Evolutionary conservation across 2,113 vertebrate species (phyloP).

Genomic region (Dicerorhinus sumatrensis): DNA sequence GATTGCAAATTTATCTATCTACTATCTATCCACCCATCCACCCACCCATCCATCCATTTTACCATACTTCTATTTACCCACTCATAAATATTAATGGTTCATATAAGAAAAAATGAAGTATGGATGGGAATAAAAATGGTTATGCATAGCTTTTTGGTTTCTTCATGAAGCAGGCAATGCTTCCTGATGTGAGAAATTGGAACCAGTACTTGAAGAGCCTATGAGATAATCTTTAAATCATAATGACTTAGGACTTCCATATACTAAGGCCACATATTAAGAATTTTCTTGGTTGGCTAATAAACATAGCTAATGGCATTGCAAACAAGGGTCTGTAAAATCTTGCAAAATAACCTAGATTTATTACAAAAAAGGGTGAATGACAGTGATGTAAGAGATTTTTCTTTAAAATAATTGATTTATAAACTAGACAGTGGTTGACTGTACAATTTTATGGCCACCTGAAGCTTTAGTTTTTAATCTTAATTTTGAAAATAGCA

Average conservation of each 20-base stretch:
- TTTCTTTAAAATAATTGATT: conserved; percentile 5
- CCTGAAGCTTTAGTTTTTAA: neutral
- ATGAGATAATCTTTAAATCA: neutral
- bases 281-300: neutral
- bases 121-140: neutral
- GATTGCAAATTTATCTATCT: neutral
- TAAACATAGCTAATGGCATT: neutral
- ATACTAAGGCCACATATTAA: neutral
- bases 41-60: neutral
- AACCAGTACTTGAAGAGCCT: neutral
- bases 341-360: neutral
- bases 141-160: neutral
- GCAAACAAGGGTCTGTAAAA: neutral
- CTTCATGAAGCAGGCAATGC: neutral
- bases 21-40: neutral
- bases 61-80: neutral
- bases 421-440: neutral
- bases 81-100: neutral
- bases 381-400: neutral
- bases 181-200: neutral
- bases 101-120: neutral
- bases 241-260: neutral
- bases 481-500: neutral
- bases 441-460: neutral
- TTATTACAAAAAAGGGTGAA: conserved; percentile 2